Evolutionary conservation across 2,888 invertebrate species (phyloP).

Genomic region (Drosophila heteroneura): DNA sequence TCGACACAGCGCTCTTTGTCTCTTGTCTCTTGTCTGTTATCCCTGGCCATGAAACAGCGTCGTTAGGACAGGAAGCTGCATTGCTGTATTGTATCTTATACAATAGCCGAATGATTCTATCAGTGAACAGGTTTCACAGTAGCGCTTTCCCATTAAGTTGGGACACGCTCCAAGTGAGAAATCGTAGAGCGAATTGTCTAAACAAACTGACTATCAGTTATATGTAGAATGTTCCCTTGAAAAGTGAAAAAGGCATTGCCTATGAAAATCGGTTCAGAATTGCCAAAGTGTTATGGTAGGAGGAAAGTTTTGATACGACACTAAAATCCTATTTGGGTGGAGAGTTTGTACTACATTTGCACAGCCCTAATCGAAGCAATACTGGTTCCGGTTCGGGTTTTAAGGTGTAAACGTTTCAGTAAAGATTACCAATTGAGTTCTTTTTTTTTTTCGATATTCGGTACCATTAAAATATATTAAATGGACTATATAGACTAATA

Average conservation of each 20-base stretch:
- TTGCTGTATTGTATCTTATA: conserved; percentile 15
- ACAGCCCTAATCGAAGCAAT: background rate
- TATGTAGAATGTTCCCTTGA: background rate
- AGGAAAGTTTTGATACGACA: background rate
- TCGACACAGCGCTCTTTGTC: background rate
- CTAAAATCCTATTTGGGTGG: background rate
- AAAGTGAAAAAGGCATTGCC: background rate
- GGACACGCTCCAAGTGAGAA: conserved; percentile 1
- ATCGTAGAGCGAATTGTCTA: background rate
- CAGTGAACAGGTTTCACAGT: conserved; percentile 21
- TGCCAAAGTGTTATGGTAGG: background rate
- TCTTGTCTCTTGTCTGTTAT: background rate
- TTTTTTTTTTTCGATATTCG: too few species aligned
- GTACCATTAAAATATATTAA: too few species aligned
- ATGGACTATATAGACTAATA: background rate
- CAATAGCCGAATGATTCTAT: conserved; percentile 20
- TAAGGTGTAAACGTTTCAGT: background rate
- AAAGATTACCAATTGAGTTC: too few species aligned
- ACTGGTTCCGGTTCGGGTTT: background rate
- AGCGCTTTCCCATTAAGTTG: background rate
- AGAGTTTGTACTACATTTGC: background rate
- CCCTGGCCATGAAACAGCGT: conserved; percentile 19
- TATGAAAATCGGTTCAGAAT: background rate
- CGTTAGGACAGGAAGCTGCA: conserved; percentile 31
- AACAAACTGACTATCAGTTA: background rate